Evolutionary conservation across 2,797 vertebrate genomes (phyloP).

Genomic region (Artibeus lituratus): DNA sequence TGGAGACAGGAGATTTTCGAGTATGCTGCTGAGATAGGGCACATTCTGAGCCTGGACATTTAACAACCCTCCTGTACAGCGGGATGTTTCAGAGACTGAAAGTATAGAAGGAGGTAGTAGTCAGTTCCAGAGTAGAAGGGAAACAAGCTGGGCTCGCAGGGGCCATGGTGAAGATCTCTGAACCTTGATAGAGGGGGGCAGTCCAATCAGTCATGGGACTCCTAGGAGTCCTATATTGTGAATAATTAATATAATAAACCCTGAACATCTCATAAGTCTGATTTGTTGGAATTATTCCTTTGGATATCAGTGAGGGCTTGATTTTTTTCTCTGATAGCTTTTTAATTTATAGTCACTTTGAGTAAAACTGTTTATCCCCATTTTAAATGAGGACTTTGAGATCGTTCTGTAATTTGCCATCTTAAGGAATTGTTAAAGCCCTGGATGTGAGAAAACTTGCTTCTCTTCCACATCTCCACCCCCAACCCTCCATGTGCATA

Average conservation of each 20-base stretch:
- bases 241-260: neutral
- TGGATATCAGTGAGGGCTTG: neutral
- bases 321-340: neutral
- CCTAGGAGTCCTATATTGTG: neutral
- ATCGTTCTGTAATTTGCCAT: neutral
- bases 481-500: fast-evolving
- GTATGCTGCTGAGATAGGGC: neutral
- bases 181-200: neutral
- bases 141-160: neutral
- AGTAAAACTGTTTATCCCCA: neutral
- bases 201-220: neutral
- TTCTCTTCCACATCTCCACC: neutral
- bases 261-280: neutral
- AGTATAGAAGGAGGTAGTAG: neutral
- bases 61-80: neutral
- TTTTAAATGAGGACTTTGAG: neutral
- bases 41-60: neutral
- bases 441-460: neutral
- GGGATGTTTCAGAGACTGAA: neutral
- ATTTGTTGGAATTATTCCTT: neutral
- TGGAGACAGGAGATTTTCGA: neutral
- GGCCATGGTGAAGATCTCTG: neutral
- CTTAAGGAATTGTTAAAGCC: neutral
- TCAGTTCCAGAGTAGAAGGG: neutral
- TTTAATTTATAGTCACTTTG: neutral